These are phyloP conservation scores for Pangasius sanitwongsei DNA, from an alignment of 2,797 vertebrate species.

Conservation along the genomic window DNA sequence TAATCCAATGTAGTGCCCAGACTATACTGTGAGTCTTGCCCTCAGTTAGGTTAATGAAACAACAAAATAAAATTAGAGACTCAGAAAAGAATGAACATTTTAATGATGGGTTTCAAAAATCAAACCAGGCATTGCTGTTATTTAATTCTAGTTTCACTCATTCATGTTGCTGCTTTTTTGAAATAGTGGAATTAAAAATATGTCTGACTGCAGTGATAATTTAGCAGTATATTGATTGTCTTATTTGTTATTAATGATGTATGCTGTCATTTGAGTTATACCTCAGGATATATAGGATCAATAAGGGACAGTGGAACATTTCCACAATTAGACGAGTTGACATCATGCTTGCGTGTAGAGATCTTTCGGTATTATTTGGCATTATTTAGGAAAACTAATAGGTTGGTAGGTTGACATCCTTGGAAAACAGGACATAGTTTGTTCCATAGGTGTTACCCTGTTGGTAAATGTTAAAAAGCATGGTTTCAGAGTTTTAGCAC, in stretches of 20 bases:
- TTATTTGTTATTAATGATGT: conserved; percentile 2
- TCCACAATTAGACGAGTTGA: conserved; percentile 26
- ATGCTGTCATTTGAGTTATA: background rate
- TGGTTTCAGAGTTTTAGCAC: background rate
- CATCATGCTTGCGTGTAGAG: background rate
- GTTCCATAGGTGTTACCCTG: background rate
- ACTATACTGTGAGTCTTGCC: background rate
- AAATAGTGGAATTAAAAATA: background rate
- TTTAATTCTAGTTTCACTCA: background rate
- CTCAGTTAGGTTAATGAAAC: background rate
- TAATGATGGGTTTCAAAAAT: background rate
- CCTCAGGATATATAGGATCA: background rate
- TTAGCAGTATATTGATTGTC: background rate
- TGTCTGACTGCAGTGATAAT: background rate
- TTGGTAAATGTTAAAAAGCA: background rate
- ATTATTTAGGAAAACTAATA: conserved; percentile 2
- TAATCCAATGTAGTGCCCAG: background rate
- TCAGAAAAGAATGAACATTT: background rate
- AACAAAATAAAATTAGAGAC: background rate
- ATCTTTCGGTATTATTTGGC: conserved; percentile 1
- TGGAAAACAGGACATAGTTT: background rate
- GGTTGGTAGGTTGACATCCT: background rate
- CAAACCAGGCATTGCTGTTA: conserved; percentile 14
- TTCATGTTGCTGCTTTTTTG: background rate
- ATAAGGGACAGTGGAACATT: background rate